These are phyloP conservation scores for Apamea crenata DNA, from an alignment of 2,888 invertebrate genomes.

Conservation along the genomic window DNA sequence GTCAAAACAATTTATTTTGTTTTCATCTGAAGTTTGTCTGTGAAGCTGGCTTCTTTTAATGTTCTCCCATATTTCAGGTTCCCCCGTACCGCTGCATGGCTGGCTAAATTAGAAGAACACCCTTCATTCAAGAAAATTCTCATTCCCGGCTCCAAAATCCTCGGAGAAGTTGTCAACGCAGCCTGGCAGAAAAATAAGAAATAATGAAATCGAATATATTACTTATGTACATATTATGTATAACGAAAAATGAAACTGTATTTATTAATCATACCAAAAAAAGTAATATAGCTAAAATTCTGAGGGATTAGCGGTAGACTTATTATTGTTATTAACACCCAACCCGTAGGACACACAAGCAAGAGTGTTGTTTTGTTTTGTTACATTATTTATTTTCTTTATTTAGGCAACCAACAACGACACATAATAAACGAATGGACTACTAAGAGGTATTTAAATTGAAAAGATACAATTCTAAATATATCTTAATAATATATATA, in stretches of 20 bases:
- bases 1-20: background rate
- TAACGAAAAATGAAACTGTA: background rate
- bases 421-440: too few species aligned
- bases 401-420: too few species aligned
- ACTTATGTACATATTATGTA: too few species aligned
- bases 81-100: constrained; percentile 51
- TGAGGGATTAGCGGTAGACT: too few species aligned
- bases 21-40: background rate
- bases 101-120: constrained; percentile 65
- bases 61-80: constrained; percentile 37
- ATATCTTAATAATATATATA: too few species aligned
- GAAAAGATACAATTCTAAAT: too few species aligned
- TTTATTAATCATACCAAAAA: background rate
- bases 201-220: background rate
- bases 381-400: too few species aligned
- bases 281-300: too few species aligned
- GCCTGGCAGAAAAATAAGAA: constrained; percentile 73
- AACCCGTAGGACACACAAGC: too few species aligned
- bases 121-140: constrained; percentile 72
- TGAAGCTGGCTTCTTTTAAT: background rate
- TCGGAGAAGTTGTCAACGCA: constrained; percentile 56
- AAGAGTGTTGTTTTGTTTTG: too few species aligned
- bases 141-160: constrained; percentile 61
- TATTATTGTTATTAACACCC: too few species aligned
- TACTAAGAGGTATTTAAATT: too few species aligned